Evolutionary conservation across 2,888 invertebrate genomes (phyloP).

Genomic region (Oxytorus armatus): DNA sequence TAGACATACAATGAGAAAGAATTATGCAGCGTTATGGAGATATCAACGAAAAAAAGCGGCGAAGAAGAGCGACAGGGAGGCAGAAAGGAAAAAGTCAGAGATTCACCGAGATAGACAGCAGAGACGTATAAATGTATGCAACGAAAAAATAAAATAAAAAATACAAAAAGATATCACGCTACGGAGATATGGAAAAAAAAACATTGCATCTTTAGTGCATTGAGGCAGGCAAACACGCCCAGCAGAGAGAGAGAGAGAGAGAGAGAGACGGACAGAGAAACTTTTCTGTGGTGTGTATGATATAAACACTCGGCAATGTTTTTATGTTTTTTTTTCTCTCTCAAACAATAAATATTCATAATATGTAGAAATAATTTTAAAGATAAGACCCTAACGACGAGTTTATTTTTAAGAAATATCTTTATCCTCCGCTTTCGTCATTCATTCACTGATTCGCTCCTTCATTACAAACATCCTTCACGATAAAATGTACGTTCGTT

Average conservation of each 20-base stretch:
- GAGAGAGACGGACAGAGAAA: neutral
- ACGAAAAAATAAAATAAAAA: conserved; percentile 21
- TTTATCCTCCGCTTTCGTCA: conserved; percentile 35
- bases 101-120: conserved; percentile 11
- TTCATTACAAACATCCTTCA: conserved; percentile 25
- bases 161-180: conserved; percentile 28
- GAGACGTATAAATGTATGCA: too few relatives aligned
- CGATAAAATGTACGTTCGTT: conserved; percentile 33
- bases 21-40: conserved; percentile 24
- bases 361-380: conserved; percentile 15
- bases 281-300: conserved; percentile 23
- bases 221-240: conserved; percentile 48
- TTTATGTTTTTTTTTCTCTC: neutral
- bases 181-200: conserved; percentile 45
- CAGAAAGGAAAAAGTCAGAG: conserved; percentile 39
- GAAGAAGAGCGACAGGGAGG: conserved; percentile 52
- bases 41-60: conserved; percentile 49
- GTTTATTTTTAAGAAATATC: neutral
- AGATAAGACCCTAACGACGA: neutral
- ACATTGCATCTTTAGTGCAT: conserved; percentile 47
- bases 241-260: conserved; percentile 18
- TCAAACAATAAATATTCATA: conserved; percentile 22
- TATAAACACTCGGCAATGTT: conserved; percentile 15
- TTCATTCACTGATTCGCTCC: conserved; percentile 43
- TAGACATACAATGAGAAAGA: conserved; percentile 11